Evolutionary conservation across 2,888 invertebrate species (phyloP).

Genomic region (Dicyrtoma fusca): DNA sequence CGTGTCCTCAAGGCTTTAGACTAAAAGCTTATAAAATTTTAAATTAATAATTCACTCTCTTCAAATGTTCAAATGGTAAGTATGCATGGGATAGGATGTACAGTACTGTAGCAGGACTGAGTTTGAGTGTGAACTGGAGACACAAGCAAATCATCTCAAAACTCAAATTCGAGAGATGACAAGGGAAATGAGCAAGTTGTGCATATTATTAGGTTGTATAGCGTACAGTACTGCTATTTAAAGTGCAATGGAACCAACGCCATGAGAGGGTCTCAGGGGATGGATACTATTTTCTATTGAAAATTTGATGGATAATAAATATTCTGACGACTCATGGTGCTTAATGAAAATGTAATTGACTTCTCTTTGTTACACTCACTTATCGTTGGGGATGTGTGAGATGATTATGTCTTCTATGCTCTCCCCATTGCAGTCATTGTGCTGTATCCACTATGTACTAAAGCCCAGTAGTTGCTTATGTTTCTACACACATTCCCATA

Average conservation of each 20-base stretch:
- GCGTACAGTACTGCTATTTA: not conserved
- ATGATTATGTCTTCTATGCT: not conserved
- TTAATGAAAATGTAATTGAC: slow-evolving; percentile 57
- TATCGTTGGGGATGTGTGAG: slow-evolving; percentile 36
- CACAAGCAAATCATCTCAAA: no score
- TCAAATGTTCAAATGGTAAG: no score
- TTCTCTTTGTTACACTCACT: slow-evolving; percentile 54
- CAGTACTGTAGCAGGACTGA: no score
- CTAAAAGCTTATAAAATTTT: no score
- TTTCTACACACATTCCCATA: no score
- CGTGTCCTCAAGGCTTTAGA: no score
- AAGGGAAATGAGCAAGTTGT: not conserved
- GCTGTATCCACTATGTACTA: not conserved
- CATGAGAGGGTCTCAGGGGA: not conserved
- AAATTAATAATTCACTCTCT: no score
- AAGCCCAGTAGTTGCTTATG: not conserved
- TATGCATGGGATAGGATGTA: no score
- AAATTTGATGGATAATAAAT: slow-evolving; percentile 35
- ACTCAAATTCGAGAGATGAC: no score
- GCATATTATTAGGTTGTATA: not conserved
- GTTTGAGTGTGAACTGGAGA: no score
- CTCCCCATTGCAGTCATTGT: not conserved
- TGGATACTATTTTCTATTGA: slow-evolving; percentile 30
- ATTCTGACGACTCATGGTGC: slow-evolving; percentile 55
- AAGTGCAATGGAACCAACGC: no score